Evolutionary conservation across 2,113 vertebrate species (phyloP).

Genomic region (Formicarius rufipectus): DNA sequence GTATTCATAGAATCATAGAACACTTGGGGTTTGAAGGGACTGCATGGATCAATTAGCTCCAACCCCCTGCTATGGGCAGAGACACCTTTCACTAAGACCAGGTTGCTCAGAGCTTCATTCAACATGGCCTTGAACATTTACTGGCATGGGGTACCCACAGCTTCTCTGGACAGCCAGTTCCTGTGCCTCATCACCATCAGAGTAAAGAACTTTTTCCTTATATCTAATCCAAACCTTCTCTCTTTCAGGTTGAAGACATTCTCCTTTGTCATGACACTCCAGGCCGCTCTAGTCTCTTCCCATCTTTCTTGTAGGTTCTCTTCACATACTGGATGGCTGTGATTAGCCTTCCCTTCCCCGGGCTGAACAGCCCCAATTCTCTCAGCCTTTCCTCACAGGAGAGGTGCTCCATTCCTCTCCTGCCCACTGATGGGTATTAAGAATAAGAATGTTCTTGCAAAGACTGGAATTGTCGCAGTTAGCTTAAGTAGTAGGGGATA

Average conservation of each 20-base stretch:
- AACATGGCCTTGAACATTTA: neutral
- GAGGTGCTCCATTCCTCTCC: neutral
- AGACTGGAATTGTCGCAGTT: too few relatives aligned
- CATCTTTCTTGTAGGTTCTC: neutral
- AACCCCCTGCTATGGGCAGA: neutral
- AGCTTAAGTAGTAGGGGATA: too few relatives aligned
- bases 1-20: neutral
- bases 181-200: neutral
- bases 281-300: neutral
- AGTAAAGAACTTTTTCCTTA: neutral
- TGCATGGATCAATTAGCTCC: too few relatives aligned
- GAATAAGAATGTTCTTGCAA: too few relatives aligned
- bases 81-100: neutral
- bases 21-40: neutral
- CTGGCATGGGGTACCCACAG: neutral
- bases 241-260: neutral
- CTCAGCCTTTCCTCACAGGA: neutral
- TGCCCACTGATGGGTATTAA: neutral
- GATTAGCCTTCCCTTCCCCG: neutral
- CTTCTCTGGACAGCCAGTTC: neutral
- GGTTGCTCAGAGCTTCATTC: neutral
- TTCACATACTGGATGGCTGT: neutral
- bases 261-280: neutral
- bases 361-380: neutral
- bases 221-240: neutral